Conservation (phyloP, 2,797 vertebrate genomes). For the Tamandua tetradactyla region DNA sequence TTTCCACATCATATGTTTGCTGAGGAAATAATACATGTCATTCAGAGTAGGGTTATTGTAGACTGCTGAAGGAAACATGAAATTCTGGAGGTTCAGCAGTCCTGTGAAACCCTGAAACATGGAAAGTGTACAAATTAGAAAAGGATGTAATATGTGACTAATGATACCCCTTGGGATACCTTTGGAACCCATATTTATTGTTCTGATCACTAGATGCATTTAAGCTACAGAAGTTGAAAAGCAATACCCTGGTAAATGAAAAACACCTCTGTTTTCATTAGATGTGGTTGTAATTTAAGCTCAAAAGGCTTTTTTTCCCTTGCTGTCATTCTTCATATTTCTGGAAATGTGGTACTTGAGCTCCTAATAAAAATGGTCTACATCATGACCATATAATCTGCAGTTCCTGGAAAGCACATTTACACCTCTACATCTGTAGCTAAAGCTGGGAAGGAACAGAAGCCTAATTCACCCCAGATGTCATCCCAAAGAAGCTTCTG, state of each 20-base stretch:
- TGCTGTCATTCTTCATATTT: constrained; percentile 84
- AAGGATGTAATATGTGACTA: constrained; percentile 88
- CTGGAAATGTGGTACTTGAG: constrained; percentile 83
- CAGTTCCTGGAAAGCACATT: constrained; percentile 85
- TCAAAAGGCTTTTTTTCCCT: constrained; percentile 85
- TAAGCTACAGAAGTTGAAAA: constrained; percentile 86
- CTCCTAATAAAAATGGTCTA: constrained; percentile 84
- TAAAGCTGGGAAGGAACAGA: constrained; percentile 70
- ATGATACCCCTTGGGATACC: constrained; percentile 88
- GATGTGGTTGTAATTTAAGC: constrained; percentile 86
- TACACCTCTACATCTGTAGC: constrained; percentile 84
- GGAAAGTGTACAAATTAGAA: constrained; percentile 88
- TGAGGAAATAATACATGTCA: constrained; percentile 89
- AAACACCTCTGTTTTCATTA: constrained; percentile 86
- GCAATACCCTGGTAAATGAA: constrained; percentile 83
- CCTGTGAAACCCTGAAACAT: constrained; percentile 82
- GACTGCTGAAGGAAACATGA: constrained; percentile 87
- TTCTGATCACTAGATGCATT: constrained; percentile 85
- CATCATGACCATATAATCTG: constrained; percentile 82
- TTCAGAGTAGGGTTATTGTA: constrained; percentile 85
- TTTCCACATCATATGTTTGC: constrained; percentile 83
- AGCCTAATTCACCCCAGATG: constrained; percentile 86
- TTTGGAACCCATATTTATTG: constrained; percentile 84
- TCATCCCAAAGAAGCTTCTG: constrained; percentile 81
- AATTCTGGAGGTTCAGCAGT: constrained; percentile 87